A percentile compares a stretch with the other conserved stretches of the same genome.
phyloP scores from a whole-genome alignment of 2,888 invertebrate species.

The Yponomeuta cagnagella region DNA sequence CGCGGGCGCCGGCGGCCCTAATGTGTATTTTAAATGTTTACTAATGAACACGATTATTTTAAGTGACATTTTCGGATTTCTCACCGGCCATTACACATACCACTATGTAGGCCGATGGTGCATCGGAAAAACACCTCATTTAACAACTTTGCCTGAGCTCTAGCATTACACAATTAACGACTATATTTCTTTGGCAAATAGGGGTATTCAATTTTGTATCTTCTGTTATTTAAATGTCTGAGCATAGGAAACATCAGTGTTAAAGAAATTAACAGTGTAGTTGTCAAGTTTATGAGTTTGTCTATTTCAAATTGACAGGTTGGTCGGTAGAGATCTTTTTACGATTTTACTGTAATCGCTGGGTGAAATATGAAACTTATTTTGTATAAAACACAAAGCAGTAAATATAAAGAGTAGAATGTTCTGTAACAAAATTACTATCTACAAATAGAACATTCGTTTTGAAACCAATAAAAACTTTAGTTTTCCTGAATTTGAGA shows the following conservation, averaged over 20 bases:
- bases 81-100: constrained; percentile 44
- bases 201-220: not conserved
- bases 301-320: constrained; percentile 19
- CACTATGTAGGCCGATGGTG: constrained; percentile 24
- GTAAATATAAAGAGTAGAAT: too few species aligned
- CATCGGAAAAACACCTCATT: not conserved
- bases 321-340: not conserved
- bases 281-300: constrained; percentile 29
- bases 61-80: constrained; percentile 72
- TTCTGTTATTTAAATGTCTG: not conserved
- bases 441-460: too few species aligned
- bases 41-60: constrained; percentile 74
- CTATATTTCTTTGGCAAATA: not conserved
- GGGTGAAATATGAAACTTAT: not conserved
- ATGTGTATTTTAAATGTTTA: constrained; percentile 73
- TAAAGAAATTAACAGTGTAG: constrained; percentile 34
- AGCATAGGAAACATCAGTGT: constrained; percentile 14
- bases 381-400: not conserved
- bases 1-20: constrained; percentile 66
- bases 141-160: not conserved
- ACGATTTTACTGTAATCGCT: not conserved
- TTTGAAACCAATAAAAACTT: too few species aligned
- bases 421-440: too few species aligned
- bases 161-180: not conserved
- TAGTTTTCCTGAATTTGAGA: too few species aligned